Evolutionary conservation across 2,797 vertebrate species (phyloP).

Genomic region (Poecilia picta): DNA sequence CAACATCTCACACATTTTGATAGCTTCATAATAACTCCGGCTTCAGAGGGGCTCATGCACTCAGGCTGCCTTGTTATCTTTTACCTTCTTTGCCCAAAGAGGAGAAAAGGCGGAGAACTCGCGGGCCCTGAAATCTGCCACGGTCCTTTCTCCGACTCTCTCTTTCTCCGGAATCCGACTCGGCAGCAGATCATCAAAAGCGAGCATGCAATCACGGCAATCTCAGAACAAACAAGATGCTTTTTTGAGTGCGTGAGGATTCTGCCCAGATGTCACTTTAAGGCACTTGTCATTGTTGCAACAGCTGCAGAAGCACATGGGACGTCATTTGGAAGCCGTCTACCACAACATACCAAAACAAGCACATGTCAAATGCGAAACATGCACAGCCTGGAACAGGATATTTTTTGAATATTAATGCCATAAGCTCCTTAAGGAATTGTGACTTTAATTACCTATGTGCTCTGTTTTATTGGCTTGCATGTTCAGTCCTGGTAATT

Average conservation of each 20-base stretch:
- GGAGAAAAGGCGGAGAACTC: constrained; percentile 47
- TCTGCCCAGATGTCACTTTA: constrained; percentile 74
- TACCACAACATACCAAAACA: constrained; percentile 62
- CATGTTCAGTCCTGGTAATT: constrained; percentile 55
- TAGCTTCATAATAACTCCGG: constrained; percentile 74
- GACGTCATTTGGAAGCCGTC: constrained; percentile 58
- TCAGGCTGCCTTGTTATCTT: constrained; percentile 70
- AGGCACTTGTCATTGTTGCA: constrained; percentile 72
- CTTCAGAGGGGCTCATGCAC: constrained; percentile 64
- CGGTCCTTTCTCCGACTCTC: constrained; percentile 18
- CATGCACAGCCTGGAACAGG: constrained; percentile 41
- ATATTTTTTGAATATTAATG: constrained; percentile 53
- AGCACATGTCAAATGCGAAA: constrained; percentile 55
- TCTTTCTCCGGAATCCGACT: constrained; percentile 38
- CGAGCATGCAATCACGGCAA: constrained; percentile 62
- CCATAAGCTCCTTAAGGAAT: constrained; percentile 52
- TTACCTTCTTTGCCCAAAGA: constrained; percentile 71
- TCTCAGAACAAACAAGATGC: constrained; percentile 69
- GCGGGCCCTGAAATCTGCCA: constrained; percentile 38
- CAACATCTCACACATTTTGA: constrained; percentile 79
- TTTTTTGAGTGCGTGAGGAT: constrained; percentile 58
- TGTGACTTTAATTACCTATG: constrained; percentile 54
- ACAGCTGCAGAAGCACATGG: constrained; percentile 75
- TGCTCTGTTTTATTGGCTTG: constrained; percentile 49
- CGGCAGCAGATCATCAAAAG: constrained; percentile 58